A percentile compares a stretch with the other conserved stretches of the same genome.
phyloP scores from a whole-genome alignment of 2,888 invertebrate genomes.

The Cyrtodaria siliqua region DNA sequence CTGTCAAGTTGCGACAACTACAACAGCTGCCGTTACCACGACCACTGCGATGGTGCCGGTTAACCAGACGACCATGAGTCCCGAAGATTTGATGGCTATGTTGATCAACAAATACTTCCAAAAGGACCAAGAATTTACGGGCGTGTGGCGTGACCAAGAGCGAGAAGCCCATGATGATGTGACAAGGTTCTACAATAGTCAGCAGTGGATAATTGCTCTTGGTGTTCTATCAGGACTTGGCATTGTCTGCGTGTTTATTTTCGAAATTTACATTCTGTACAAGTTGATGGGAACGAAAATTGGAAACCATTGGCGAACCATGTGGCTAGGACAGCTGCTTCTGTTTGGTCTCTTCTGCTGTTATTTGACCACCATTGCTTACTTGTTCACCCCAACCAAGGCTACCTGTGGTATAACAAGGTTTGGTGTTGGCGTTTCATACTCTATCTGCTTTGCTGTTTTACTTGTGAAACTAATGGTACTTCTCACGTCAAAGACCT shows the following conservation, averaged over 20 bases:
- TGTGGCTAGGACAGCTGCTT: conserved; percentile 86
- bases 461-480: conserved; percentile 97
- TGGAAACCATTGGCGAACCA: conserved; percentile 80
- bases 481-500: conserved; percentile 95
- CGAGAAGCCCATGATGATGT: conserved; percentile 34
- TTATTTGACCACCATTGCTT: conserved; percentile 86
- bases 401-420: conserved; percentile 86
- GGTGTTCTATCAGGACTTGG: conserved; percentile 93
- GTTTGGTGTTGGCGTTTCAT: conserved; percentile 86
- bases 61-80: conserved; percentile 46
- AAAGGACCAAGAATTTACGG: conserved; percentile 73
- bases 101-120: conserved; percentile 59
- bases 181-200: conserved; percentile 73
- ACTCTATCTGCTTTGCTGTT: conserved; percentile 94
- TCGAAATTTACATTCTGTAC: conserved; percentile 95
- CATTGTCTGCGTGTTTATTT: conserved; percentile 94
- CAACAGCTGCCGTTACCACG: conserved; percentile 26
- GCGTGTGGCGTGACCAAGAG: conserved; percentile 60
- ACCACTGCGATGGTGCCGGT: conserved; percentile 30
- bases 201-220: conserved; percentile 94
- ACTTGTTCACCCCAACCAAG: conserved; percentile 84
- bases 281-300: conserved; percentile 90
- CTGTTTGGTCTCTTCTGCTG: conserved; percentile 86
- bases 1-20: conserved; percentile 24
- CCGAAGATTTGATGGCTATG: conserved; percentile 41